Base-by-base conservation (phyloP, 2,888 invertebrate species). In the Brenthis hecate region DNA sequence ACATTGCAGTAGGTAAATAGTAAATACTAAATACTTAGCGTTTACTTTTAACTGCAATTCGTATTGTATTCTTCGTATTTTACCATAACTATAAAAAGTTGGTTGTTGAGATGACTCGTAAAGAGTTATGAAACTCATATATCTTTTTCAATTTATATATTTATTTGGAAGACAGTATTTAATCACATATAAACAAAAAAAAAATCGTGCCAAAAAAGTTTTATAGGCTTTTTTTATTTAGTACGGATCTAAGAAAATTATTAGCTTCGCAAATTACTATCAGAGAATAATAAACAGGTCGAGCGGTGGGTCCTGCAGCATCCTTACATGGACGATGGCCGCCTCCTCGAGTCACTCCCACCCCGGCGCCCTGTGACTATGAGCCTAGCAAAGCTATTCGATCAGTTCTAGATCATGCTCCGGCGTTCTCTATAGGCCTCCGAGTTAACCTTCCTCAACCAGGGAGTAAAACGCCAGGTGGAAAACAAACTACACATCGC, bases 341-440 rank as follows among this genome's bases (percentile, higher is more conserved):
- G 76, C 95, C 95, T 47, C 93, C 94, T 5, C 95, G 94, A 72
- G 82, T 92, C 8, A 94, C 94, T 76, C 93, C 94, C 5, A 97
- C 97, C 28, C 98, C 98, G 2, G 97, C 98, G 6, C 98, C 98
- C 0, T 97, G 97, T n/a, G 97, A 97, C 86, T 98, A 98, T 85
- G 95, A 96, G 85, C 96, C 97, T 0, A 95, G 95, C 80, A 96
- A 96, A 77, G 94, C 96, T 0, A 89, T 93, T 51, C 93, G 93
- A 74, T 92, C 87, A 4, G 87, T 89, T 48, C 83, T 91, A 72
- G 94, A 94, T 76, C 88, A 93, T 75, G 92, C 94, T 16, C 95
- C 95, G 51, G 94, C 94, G 48, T 95, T 94, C 84, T 94, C 94
- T 69, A 95, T 95, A 78, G 95, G 95, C 67, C 84, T 93, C 32